phyloP scores from a whole-genome alignment of 2,888 invertebrate species.

The Sialis lutaria region DNA sequence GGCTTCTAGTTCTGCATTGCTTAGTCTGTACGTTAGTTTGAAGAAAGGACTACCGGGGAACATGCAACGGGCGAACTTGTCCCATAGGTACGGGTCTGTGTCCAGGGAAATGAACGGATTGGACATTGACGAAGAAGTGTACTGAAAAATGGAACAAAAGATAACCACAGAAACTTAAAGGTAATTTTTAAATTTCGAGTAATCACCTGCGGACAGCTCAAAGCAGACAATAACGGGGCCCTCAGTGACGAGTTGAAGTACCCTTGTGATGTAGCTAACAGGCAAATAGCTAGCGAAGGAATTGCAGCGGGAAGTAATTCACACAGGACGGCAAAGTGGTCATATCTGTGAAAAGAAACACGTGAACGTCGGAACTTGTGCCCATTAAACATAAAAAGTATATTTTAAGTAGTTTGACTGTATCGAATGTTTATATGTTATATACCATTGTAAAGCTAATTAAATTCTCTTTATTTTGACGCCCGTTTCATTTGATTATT shows the following conservation, averaged over 20 bases:
- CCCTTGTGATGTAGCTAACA: slow-evolving; percentile 39
- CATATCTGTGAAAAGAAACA: slow-evolving; percentile 28
- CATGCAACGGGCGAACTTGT: slow-evolving; percentile 39
- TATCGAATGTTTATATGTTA: too few species aligned
- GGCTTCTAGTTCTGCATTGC: slow-evolving; percentile 24
- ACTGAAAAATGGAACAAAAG: slow-evolving; percentile 8
- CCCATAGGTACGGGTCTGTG: slow-evolving; percentile 40
- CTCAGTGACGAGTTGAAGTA: slow-evolving; percentile 36
- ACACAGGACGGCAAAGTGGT: slow-evolving; percentile 51
- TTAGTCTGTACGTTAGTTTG: slow-evolving; percentile 25
- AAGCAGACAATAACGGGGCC: slow-evolving; percentile 25
- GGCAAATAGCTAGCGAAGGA: slow-evolving; percentile 42
- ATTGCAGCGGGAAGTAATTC: slow-evolving; percentile 46
- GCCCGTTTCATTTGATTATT: too few species aligned
- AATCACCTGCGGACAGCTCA: slow-evolving; percentile 31
- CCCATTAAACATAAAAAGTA: neutral
- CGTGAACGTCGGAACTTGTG: neutral
- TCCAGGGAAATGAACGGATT: slow-evolving; percentile 36
- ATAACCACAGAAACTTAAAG: slow-evolving; percentile 9
- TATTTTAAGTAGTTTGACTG: too few species aligned
- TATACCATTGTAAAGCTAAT: too few species aligned
- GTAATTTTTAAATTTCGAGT: too few species aligned
- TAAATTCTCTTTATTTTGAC: too few species aligned
- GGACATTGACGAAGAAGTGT: slow-evolving; percentile 14
- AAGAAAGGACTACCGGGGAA: slow-evolving; percentile 42